Evolutionary conservation across 1,140 invertebrate species (phyloP), one percentile per base, ranked within the genome.

Genomic region (Apis cerana): DNA sequence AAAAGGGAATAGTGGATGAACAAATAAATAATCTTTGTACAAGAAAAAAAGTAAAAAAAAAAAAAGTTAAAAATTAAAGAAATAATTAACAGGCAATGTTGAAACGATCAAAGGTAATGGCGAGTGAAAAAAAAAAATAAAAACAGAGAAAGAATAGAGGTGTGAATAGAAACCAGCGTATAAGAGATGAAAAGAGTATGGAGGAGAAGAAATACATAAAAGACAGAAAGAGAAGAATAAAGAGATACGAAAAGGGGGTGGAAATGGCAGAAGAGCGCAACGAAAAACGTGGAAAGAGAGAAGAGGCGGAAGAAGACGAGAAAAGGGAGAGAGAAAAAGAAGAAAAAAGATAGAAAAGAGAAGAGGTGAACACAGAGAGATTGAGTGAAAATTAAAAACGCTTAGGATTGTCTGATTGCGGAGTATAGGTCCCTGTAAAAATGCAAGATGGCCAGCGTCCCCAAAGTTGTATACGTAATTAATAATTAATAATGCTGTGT

Each of bases 381-480:
- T 78, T 91, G 78, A 90, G 84, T 92, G 86, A 92, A 89, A 94
- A 94, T 93, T 91, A 94, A 81, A 81, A 94, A 94, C 93, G 91
- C 91, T 93, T 84, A 94, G 93, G 93, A 94, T 94, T 94, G 93
- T 94, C 93, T 94, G 93, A 93, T 93, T 94, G 93, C 93, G 93
- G 92, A 93, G 90, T 93, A 75, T 75, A 93, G 93, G 93, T 94
- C 92, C 93, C 93, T 94, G 93, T 94, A 93, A 93, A 91, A 94
- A 94, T 94, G 93, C 92, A 94, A 93, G 90, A 94, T 94, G 93
- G 93, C 93, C 93, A 93, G 93, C 93, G 92, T 94, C 93, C 93
- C 93, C 92, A 93, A 93, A 94, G 93, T 93, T 93, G 90, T 92
- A 92, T 90, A 92, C 90, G 91, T 90, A 92, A 93, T 92, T 88